Conservation (phyloP, 1,140 invertebrate genomes). For the Dreissena polymorpha region DNA sequence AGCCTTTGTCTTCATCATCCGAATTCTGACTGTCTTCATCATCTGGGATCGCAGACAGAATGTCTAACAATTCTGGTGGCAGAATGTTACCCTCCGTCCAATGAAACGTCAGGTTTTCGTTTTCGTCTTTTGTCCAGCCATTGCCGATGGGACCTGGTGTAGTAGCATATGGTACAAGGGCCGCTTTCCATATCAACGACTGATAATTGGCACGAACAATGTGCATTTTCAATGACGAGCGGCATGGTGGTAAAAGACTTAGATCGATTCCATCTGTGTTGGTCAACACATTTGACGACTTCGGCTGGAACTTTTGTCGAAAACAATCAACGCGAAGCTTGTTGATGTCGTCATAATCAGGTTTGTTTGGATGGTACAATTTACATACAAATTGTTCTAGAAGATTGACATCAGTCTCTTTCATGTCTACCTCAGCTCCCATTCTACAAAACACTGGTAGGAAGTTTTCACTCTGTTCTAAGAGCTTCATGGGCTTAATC, state of each 20-base stretch:
- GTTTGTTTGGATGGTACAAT: neutral
- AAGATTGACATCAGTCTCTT: neutral
- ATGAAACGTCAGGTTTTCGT: neutral
- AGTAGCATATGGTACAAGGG: neutral
- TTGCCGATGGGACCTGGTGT: neutral
- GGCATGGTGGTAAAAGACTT: conserved; percentile 11
- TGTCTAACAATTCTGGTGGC: conserved; percentile 4
- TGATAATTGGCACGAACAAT: conserved; percentile 12
- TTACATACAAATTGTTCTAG: conserved; percentile 18
- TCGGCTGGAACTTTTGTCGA: neutral
- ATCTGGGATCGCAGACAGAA: neutral
- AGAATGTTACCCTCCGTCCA: conserved; percentile 3
- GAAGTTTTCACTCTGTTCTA: neutral
- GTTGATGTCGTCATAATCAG: neutral
- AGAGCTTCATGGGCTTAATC: neutral
- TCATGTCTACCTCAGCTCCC: neutral
- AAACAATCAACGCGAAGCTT: neutral
- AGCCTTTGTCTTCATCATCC: too few relatives aligned
- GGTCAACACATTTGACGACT: neutral
- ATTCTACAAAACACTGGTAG: neutral
- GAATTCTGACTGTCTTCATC: too few relatives aligned
- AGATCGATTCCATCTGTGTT: conserved; percentile 11
- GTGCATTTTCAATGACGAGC: conserved; percentile 5
- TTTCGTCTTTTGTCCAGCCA: conserved; percentile 5
- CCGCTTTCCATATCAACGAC: neutral